These are phyloP conservation scores for Euwallacea similis DNA, from an alignment of 1,140 invertebrate genomes.

Conservation along the genomic window DNA sequence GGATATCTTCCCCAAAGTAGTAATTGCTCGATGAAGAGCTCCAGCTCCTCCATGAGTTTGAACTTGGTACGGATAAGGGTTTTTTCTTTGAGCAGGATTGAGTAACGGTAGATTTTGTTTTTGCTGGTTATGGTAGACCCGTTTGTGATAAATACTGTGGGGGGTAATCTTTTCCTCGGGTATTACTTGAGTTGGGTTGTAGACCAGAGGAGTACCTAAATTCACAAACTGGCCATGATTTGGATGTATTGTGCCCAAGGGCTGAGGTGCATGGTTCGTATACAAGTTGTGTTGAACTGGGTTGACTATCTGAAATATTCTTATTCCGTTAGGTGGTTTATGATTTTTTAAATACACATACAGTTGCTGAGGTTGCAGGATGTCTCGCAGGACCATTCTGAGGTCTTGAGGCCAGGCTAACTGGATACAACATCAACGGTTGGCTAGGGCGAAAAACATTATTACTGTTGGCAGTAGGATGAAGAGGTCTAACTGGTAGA, in stretches of 20 bases:
- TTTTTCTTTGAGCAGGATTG: neutral
- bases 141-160: conserved; percentile 15
- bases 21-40: too few relatives aligned
- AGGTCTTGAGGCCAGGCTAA: neutral
- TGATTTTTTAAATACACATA: neutral
- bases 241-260: neutral
- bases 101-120: conserved; percentile 28
- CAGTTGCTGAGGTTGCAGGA: neutral
- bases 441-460: neutral
- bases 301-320: conserved; percentile 10
- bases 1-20: neutral
- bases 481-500: neutral
- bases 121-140: conserved; percentile 26
- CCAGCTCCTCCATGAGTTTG: neutral
- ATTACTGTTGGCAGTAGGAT: neutral
- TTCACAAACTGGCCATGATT: neutral
- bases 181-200: conserved; percentile 11
- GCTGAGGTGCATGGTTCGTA: neutral
- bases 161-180: conserved; percentile 5
- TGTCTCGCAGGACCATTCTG: neutral
- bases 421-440: neutral
- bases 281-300: conserved; percentile 1
- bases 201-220: neutral
- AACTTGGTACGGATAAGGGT: neutral
- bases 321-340: neutral